phyloP scores from a whole-genome alignment of 1,140 invertebrate genomes.

The Gyrodactylus salaris region DNA sequence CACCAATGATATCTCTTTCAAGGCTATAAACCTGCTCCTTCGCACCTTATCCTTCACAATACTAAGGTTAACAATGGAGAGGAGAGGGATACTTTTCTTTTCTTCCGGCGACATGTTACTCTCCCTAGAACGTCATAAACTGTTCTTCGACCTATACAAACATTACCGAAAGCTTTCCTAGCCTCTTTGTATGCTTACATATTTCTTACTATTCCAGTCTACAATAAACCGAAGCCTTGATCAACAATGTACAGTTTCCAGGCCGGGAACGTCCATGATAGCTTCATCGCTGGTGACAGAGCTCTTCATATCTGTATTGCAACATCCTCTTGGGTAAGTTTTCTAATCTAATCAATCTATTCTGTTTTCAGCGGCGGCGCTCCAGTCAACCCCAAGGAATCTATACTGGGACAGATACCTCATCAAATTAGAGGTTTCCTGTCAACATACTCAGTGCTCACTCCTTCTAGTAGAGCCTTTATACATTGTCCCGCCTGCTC shows the following conservation, averaged over 20 bases:
- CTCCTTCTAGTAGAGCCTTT: constrained; percentile 47
- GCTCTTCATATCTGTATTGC: constrained; percentile 44
- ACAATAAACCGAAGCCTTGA: constrained; percentile 50
- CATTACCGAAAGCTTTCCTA: too few relatives aligned
- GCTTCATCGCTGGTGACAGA: constrained; percentile 64
- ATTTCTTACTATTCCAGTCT: background rate
- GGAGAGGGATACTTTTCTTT: too few relatives aligned
- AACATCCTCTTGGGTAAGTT: constrained; percentile 37
- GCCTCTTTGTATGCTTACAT: too few relatives aligned
- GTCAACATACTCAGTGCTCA: constrained; percentile 36
- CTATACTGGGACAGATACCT: constrained; percentile 3
- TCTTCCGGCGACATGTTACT: background rate
- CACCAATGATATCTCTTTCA: too few relatives aligned
- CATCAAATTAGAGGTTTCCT: constrained; percentile 43
- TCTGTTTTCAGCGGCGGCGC: constrained; percentile 25
- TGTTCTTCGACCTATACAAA: too few relatives aligned
- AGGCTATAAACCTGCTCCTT: too few relatives aligned
- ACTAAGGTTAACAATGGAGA: too few relatives aligned
- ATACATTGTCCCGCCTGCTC: constrained; percentile 68
- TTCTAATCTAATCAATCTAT: background rate
- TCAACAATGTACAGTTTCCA: constrained; percentile 86
- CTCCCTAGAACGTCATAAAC: too few relatives aligned
- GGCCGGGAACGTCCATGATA: constrained; percentile 62
- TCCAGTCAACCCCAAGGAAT: constrained; percentile 21
- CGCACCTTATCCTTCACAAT: too few relatives aligned